These are phyloP conservation scores for Heliopora coerulea DNA, from an alignment of 92 coral and sea anemone species.

Conservation along the genomic window DNA sequence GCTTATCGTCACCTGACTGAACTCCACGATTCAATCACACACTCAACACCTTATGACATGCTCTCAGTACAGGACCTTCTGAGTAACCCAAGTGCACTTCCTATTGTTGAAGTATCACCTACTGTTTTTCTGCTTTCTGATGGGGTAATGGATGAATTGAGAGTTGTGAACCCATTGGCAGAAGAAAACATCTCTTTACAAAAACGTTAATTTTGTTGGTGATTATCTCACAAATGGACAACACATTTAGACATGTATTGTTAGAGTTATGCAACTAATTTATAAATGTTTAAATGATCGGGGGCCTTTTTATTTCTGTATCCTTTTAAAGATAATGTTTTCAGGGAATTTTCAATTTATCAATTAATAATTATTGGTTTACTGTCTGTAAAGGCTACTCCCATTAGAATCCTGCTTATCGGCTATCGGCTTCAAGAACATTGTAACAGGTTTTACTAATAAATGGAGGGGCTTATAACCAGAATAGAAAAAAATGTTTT, in stretches of 20 bases:
- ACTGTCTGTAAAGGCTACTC: no score
- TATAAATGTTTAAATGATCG: neutral
- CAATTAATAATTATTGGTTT: no score
- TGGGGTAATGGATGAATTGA: conserved; percentile 39
- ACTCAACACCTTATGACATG: conserved; percentile 25
- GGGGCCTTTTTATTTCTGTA: neutral
- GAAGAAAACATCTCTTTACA: conserved; percentile 45
- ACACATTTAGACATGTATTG: neutral
- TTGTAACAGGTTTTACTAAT: no score
- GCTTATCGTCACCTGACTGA: conserved; percentile 19
- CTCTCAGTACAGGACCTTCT: conserved; percentile 27
- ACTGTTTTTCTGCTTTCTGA: conserved; percentile 43
- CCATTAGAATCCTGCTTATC: no score
- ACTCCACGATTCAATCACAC: conserved; percentile 27
- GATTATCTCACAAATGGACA: conserved; percentile 21
- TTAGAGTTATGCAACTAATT: neutral
- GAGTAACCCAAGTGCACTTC: conserved; percentile 36
- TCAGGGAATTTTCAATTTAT: no score
- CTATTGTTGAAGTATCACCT: conserved; percentile 52
- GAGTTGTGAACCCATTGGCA: conserved; percentile 51
- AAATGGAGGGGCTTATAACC: no score
- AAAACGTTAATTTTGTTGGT: conserved; percentile 47
- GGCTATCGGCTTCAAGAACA: no score
- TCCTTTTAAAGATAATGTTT: no score
- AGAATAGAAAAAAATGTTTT: no score